Base-by-base conservation (phyloP, 2,113 vertebrate species). In the Chlamydotis undulata region DNA sequence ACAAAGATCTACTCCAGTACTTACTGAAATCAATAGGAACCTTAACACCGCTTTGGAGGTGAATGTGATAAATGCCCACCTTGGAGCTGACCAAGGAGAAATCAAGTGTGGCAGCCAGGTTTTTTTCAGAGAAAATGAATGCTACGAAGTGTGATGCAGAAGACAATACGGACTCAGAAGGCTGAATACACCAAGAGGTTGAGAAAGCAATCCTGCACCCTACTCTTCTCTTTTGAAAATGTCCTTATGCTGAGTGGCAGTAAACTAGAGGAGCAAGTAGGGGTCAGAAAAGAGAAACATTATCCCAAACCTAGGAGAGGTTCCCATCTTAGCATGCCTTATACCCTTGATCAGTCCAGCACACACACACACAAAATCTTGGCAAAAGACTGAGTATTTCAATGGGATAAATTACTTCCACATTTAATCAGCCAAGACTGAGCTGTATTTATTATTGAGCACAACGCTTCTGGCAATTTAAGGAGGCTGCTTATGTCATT, bases 361-460 rank as follows among this genome's bases (percentile, higher is more conserved):
- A 29, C 53, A 33, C n/a, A 60, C 53, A 50, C 53, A 69, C 4
- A 65, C 41, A 50, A 43, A 67, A 60, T 59, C 68, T 79, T 92
- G 96, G 87, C 95, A 88, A 75, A 92, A 93, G 60, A 28, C 65
- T 29, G 22, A 68, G 29, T 14, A 79, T 92, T 96, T 95, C 76
- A 81, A 65, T 25, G 68, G 71, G 82, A 86, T 87, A 95, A 95
- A 96, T 90, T 89, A 93, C 87, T 97, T 95, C 95, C 91, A 93
- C 75, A 76, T 95, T 95, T 96, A 91, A 97, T 91, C 91, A 95
- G 64, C 26, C 91, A 93, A 93, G 60, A 61, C 61, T 63, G 86
- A 94, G 80, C 50, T 89, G 22, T 59, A 71, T 87, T 88, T 93
- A 75, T 81, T 50, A 92, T 49, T 29, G 53, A 78, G 31, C 19